These are phyloP conservation scores for Enteromius trimaculatus DNA, from an alignment of 2,797 vertebrate species.

Conservation along the genomic window DNA sequence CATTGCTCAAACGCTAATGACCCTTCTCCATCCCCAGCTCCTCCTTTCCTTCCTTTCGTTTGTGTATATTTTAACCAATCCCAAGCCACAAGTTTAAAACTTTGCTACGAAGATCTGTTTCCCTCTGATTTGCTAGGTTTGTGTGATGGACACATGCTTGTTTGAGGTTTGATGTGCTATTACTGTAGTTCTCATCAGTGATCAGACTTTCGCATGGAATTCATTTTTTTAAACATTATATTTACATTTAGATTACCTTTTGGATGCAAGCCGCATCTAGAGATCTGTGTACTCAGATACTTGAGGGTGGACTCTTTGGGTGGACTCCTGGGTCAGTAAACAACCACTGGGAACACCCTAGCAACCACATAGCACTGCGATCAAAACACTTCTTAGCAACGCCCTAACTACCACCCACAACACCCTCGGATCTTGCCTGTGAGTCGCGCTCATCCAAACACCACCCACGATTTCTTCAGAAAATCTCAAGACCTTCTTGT, in stretches of 20 bases:
- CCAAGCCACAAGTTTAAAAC: too few species aligned
- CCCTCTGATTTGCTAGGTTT: too few species aligned
- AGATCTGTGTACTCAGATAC: neutral
- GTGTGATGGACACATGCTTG: neutral
- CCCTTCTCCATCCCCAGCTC: too few species aligned
- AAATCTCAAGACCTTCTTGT: neutral
- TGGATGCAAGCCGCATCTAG: neutral
- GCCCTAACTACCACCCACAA: neutral
- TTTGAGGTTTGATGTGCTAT: neutral
- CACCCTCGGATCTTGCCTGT: neutral
- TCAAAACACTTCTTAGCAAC: conserved; percentile 19
- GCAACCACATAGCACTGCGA: neutral
- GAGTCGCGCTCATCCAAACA: neutral
- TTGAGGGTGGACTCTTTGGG: neutral
- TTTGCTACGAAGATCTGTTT: too few species aligned
- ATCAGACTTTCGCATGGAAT: neutral
- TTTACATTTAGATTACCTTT: neutral
- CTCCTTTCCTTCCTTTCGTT: too few species aligned
- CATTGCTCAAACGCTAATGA: too few species aligned
- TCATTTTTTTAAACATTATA: too few species aligned
- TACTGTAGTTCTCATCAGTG: neutral
- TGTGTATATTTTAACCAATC: too few species aligned
- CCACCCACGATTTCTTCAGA: conserved; percentile 9
- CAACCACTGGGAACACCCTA: conserved; percentile 19
- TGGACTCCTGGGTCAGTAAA: neutral